Conservation (phyloP, 2,888 invertebrate species). For the Anorthoa munda region DNA sequence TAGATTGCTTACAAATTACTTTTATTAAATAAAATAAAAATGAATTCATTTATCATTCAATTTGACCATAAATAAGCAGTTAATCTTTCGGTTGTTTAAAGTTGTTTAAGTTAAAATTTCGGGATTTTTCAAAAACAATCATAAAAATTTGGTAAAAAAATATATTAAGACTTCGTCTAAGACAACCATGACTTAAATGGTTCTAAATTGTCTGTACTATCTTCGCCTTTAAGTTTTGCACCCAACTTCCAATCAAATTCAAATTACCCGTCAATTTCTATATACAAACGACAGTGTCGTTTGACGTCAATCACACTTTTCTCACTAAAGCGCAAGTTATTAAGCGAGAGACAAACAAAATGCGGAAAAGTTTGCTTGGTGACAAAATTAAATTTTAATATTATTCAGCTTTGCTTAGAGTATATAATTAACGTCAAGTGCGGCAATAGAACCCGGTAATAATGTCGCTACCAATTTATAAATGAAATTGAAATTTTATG, state of each 20-base stretch:
- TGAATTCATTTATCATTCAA: no score
- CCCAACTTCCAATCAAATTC: conserved; percentile 30
- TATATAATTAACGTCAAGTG: conserved; percentile 29
- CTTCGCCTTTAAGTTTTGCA: no score
- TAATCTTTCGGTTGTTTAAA: no score
- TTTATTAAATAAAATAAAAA: no score
- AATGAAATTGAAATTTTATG: neutral
- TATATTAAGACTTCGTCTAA: no score
- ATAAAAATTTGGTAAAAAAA: no score
- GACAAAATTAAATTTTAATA: conserved; percentile 33
- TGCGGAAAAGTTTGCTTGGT: conserved; percentile 16
- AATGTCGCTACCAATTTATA: neutral
- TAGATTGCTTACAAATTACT: no score
- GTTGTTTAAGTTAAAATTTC: no score
- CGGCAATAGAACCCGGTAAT: conserved; percentile 14
- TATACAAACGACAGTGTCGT: conserved; percentile 10
- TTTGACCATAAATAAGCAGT: no score
- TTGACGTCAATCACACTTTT: conserved; percentile 31
- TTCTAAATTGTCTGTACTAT: no score
- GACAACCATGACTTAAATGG: no score
- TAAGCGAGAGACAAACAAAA: conserved; percentile 34
- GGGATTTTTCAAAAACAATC: no score
- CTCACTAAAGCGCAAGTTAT: conserved; percentile 37
- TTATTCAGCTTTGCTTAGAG: conserved; percentile 29
- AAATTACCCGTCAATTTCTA: conserved; percentile 12